phyloP scores from a whole-genome alignment of 2,113 vertebrate species.

The Ornithorhynchus anatinus region DNA sequence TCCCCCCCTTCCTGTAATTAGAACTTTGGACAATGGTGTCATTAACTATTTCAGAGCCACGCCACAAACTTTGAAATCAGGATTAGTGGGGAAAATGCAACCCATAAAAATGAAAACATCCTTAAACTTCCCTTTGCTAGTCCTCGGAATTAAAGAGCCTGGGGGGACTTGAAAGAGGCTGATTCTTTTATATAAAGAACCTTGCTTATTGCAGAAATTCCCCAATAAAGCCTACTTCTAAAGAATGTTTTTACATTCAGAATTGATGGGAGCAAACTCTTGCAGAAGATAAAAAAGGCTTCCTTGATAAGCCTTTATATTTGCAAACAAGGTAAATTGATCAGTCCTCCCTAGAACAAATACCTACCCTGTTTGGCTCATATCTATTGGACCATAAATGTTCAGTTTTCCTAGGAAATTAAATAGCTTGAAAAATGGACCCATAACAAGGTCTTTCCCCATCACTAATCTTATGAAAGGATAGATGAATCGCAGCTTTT shows the following conservation, averaged over 20 bases:
- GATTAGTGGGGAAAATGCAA: background rate
- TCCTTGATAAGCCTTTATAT: background rate
- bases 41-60: constrained; percentile 39
- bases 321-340: background rate
- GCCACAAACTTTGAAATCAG: background rate
- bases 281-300: background rate
- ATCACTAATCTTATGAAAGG: too few relatives aligned
- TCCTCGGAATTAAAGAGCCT: constrained; percentile 8
- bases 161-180: background rate
- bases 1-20: background rate
- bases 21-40: constrained; percentile 22
- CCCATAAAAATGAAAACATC: background rate
- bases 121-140: background rate
- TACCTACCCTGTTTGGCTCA: background rate
- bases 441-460: too few relatives aligned
- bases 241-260: constrained; percentile 6
- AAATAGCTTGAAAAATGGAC: too few relatives aligned
- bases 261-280: constrained; percentile 11
- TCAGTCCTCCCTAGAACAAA: background rate
- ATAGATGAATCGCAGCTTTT: too few relatives aligned
- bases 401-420: background rate
- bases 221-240: constrained; percentile 13
- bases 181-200: constrained; percentile 15
- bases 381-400: background rate
- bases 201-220: background rate